Percentiles rank a stretch among this genome's conserved stretches.
phyloP scores from a whole-genome alignment of 2,888 invertebrate species.

The Dichetophora obliterata region DNA sequence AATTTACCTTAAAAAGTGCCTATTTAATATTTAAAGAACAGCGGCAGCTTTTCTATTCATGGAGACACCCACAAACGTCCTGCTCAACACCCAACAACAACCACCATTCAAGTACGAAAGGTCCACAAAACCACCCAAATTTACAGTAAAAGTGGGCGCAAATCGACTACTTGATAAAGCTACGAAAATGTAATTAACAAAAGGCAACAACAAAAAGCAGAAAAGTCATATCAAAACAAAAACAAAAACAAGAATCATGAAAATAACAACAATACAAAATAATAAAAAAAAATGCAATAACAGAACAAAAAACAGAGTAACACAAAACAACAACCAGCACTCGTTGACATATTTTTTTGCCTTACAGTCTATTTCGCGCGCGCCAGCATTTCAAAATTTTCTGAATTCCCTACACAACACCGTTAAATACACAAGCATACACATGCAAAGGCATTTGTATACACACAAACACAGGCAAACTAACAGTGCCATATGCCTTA shows the following conservation, averaged over 20 bases:
- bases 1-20: slow-evolving; percentile 1
- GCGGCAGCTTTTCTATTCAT: not conserved
- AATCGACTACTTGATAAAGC: slow-evolving; percentile 59
- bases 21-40: slow-evolving; percentile 11
- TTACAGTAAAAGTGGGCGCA: not conserved
- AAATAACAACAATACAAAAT: not conserved
- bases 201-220: slow-evolving; percentile 44
- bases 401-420: slow-evolving; percentile 30
- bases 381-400: slow-evolving; percentile 6
- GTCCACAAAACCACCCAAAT: not conserved
- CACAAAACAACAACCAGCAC: slow-evolving; percentile 45
- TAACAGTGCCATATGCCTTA: slow-evolving; percentile 48
- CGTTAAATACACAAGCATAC: slow-evolving; percentile 36
- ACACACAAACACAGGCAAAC: slow-evolving; percentile 24
- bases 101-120: not conserved
- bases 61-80: not conserved
- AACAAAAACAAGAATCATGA: not conserved
- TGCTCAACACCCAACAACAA: not conserved
- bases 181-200: slow-evolving; percentile 68
- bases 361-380: slow-evolving; percentile 29
- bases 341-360: slow-evolving; percentile 66
- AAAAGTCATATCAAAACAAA: not conserved
- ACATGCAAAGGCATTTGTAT: slow-evolving; percentile 34
- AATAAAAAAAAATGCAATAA: not conserved
- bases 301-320: not conserved